These are phyloP conservation scores for Oreortyx pictus DNA, from an alignment of 2,797 vertebrate species.

Conservation along the genomic window DNA sequence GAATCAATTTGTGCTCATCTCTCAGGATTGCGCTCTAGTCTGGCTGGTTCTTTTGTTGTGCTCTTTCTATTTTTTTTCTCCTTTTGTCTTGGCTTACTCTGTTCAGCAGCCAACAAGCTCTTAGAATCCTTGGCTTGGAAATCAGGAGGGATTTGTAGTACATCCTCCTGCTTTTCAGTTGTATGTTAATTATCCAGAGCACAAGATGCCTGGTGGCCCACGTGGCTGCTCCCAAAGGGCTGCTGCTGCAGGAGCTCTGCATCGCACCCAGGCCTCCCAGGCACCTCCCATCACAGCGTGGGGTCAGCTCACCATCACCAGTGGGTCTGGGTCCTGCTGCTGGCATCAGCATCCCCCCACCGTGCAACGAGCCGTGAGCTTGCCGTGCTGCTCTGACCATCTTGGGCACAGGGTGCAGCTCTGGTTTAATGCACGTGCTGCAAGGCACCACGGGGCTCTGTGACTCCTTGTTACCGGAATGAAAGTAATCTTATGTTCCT, in stretches of 20 bases:
- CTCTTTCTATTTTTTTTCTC: not conserved
- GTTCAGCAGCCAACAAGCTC: conserved; percentile 21
- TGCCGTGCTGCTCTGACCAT: rapidly evolving
- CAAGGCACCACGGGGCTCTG: not conserved
- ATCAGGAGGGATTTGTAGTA: conserved; percentile 19
- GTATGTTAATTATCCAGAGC: not conserved
- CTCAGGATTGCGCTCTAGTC: conserved; percentile 30
- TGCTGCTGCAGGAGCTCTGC: not conserved
- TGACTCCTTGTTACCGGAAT: not conserved
- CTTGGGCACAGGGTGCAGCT: not conserved
- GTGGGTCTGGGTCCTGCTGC: not conserved
- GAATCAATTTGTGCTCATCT: conserved; percentile 8
- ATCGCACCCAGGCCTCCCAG: not conserved
- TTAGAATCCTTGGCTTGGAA: not conserved
- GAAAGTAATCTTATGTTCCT: not conserved
- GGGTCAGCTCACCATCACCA: not conserved
- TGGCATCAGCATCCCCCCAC: not conserved
- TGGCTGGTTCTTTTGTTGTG: not conserved
- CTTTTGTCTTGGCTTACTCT: not conserved
- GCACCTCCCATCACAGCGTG: not conserved
- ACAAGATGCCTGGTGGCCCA: not conserved
- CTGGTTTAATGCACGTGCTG: not conserved
- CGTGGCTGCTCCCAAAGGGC: not conserved
- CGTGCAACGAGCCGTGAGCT: not conserved
- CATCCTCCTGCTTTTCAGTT: conserved; percentile 43